Base-by-base conservation (phyloP, 2,113 vertebrate species). In the Sphaerodactylus townsendi region DNA sequence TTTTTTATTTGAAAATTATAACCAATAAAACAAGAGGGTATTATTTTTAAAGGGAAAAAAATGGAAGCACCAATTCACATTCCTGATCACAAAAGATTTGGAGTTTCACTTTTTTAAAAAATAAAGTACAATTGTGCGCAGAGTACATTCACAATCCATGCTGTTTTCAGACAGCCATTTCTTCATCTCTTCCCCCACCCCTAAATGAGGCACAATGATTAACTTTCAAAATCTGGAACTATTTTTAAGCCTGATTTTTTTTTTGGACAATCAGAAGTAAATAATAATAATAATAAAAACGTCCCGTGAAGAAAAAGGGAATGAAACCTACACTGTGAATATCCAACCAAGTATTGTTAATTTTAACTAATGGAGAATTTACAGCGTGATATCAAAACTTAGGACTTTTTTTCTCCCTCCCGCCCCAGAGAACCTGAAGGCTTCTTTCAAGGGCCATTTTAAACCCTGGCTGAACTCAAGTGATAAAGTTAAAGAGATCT, bases 1-100 rank as follows among this genome's bases (percentile, higher is more conserved):
- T 72, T 71, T 82, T 86, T 91, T 91, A 77, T 19, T 89, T 85
- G 79, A 85, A 80, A 77, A 72, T 78, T 23, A 1, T 37, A 21
- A 5, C 77, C 39, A 71, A 81, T 21, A 68, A 0, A 77, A 13
- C 35, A 79, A 82, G 41, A 90, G 65, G 3, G 62, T 25, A 25
- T 69, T 84, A 90, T 0, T 71, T 62, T 28, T 28, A 19, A 5
- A 17, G 15, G 15, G 50, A 10, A 62, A 46, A 64, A 77, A 76
- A 33, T 9, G 4, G 41, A 48, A 35, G 8, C 11, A 85, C 2
- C 86, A 70, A 39, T 37, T 72, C 30, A 33, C 46, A 79, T 84
- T 17, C 25, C 50, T 77, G 59, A 53, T 90, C 62, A 87, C 53
- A 87, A 82, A 66, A 56, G 79, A 84, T 79, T 83, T 89, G 37